Conservation (phyloP, 1,140 invertebrate genomes). For the Pseudomyrmex flavicornis region DNA sequence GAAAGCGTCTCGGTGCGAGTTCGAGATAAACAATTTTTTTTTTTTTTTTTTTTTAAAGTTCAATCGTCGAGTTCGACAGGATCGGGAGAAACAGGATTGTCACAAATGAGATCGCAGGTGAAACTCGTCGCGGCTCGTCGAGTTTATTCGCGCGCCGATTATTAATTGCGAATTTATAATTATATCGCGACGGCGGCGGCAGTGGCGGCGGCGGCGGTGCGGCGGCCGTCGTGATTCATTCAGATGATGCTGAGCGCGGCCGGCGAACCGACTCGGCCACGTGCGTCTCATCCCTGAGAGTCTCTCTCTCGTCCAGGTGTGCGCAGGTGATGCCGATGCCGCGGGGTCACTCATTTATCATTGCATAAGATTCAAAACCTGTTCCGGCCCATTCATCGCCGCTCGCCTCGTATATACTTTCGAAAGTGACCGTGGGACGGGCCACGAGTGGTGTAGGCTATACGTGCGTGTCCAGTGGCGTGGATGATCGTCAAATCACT, state of each 20-base stretch:
- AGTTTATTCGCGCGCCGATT: neutral
- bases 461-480: conserved; percentile 56
- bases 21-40: too few relatives aligned
- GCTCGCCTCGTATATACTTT: conserved; percentile 66
- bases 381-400: conserved; percentile 83
- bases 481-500: conserved; percentile 34
- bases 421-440: conserved; percentile 71
- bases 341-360: conserved; percentile 81
- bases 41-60: too few relatives aligned
- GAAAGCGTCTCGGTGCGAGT: too few relatives aligned
- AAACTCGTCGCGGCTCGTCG: neutral
- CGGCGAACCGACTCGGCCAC: neutral
- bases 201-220: neutral
- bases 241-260: conserved; percentile 47
- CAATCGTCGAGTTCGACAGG: neutral
- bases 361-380: conserved; percentile 84
- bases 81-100: neutral
- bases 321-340: conserved; percentile 67
- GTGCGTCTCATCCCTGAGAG: conserved; percentile 23
- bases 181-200: conserved; percentile 14
- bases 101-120: neutral
- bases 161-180: conserved; percentile 56
- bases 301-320: conserved; percentile 63
- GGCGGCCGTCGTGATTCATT: conserved; percentile 47
- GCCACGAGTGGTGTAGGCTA: conserved; percentile 57